Evolutionary conservation across 2,797 vertebrate genomes (phyloP).

Genomic region (Eupleurogrammus muticus): DNA sequence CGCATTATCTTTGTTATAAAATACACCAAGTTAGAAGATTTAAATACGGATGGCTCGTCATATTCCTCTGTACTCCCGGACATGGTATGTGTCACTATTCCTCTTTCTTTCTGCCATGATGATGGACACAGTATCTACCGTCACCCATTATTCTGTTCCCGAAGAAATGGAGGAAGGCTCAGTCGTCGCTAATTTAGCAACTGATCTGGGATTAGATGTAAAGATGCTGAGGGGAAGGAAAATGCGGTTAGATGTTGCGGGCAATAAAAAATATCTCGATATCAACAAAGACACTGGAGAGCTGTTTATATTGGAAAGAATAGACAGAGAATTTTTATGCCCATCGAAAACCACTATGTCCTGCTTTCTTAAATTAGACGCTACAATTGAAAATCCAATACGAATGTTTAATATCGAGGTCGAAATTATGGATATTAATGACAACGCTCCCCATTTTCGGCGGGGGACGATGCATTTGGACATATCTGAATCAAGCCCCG

Average conservation of each 20-base stretch:
- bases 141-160: conserved; percentile 78
- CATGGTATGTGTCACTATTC: conserved; percentile 38
- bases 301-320: conserved; percentile 65
- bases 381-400: conserved; percentile 70
- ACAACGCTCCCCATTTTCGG: conserved; percentile 52
- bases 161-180: conserved; percentile 83
- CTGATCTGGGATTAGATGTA: conserved; percentile 75
- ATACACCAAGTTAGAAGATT: no score
- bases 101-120: conserved; percentile 32
- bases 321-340: conserved; percentile 74
- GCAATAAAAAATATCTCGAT: conserved; percentile 73
- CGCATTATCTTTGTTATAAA: rapidly evolving
- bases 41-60: conserved; percentile 5
- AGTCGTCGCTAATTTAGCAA: conserved; percentile 79
- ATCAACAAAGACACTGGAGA: conserved; percentile 76
- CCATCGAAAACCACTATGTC: not conserved
- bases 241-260: conserved; percentile 72
- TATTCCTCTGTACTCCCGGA: not conserved
- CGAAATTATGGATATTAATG: conserved; percentile 72
- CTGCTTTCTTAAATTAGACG: conserved; percentile 71
- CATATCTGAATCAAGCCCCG: conserved; percentile 76
- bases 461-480: conserved; percentile 76
- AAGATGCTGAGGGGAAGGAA: conserved; percentile 60
- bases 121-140: conserved; percentile 29
- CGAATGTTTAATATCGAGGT: conserved; percentile 75